Conservation (phyloP, 2,113 vertebrate genomes). For the Cairina moschata region DNA sequence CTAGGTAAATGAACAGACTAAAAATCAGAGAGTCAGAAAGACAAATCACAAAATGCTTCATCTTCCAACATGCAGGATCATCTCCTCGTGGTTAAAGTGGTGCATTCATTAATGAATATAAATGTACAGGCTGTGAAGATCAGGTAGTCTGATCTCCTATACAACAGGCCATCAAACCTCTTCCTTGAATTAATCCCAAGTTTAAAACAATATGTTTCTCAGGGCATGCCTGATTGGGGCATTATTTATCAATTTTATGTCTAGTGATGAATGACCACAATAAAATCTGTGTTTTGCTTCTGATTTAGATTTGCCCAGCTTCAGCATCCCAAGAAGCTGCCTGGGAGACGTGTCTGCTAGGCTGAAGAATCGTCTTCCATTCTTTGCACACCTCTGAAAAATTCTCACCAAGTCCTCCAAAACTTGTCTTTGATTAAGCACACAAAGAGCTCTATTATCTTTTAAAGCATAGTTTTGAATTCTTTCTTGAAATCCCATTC, state of each 20-base stretch:
- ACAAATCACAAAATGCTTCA: neutral
- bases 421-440: neutral
- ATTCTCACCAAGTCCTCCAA: neutral
- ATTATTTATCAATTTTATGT: neutral
- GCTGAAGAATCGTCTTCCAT: neutral
- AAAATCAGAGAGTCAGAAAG: neutral
- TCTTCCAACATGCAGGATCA: neutral
- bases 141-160: neutral
- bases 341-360: accelerated
- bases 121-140: neutral
- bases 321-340: neutral
- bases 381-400: neutral
- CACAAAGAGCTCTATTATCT: neutral
- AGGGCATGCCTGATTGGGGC: neutral
- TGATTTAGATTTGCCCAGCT: neutral
- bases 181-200: neutral
- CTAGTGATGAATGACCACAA: neutral
- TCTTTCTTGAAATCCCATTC: neutral
- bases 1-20: neutral
- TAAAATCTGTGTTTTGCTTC: neutral
- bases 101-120: neutral
- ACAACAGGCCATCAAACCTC: neutral
- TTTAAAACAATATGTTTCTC: neutral
- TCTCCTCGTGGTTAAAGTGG: neutral
- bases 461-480: neutral